Base-by-base conservation (phyloP, 2,113 vertebrate genomes). In the Brevimyrus niger region DNA sequence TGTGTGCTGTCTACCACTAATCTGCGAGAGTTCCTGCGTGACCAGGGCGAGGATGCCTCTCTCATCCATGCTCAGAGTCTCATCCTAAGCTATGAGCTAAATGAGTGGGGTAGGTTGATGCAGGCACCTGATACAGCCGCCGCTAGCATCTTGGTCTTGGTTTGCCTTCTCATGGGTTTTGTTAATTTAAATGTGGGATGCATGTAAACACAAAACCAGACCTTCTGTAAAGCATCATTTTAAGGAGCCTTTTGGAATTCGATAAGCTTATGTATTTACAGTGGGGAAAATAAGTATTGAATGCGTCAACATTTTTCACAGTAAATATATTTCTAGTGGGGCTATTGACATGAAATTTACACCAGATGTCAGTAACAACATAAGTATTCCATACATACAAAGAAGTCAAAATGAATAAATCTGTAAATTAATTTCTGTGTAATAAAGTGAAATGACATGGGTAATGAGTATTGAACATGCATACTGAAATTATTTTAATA, bases 21-120 rank as follows among this genome's bases (percentile, higher is more conserved):
- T 92, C 95, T 99, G 93, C 95, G 92, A 89, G 96, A 97, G 23
- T 99, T 99, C 93, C 93, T 99, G 7, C 91, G 92, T 89, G 96
- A 97, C 9, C 98, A 99, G 95, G 97, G 95, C 0, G 98, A 99
- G 93, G 97, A 97, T 0, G 90, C 93, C 89, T 97, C 95, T 0
- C 92, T 96, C 87, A 90, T 89, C 87, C 96, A 93, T 0, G 97
- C 97, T 38, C 93, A 92, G 0, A 90, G 95, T 80, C 91, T 99
- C 93, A 97, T 99, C 83, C 95, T 94, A 38, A 92, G 93, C 80
- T 96, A 98, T 1, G 98, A 99, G 92, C 97, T 99, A 86, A 98
- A 98, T 0, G 96, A 97, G 90, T 97, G 95, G 95, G 98, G 98
- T 99, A 93, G 2, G 91, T 23, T 7, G 19, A 84, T 55, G 9